Evolutionary conservation across 2,113 vertebrate species (phyloP).

Genomic region (Psophia crepitans): DNA sequence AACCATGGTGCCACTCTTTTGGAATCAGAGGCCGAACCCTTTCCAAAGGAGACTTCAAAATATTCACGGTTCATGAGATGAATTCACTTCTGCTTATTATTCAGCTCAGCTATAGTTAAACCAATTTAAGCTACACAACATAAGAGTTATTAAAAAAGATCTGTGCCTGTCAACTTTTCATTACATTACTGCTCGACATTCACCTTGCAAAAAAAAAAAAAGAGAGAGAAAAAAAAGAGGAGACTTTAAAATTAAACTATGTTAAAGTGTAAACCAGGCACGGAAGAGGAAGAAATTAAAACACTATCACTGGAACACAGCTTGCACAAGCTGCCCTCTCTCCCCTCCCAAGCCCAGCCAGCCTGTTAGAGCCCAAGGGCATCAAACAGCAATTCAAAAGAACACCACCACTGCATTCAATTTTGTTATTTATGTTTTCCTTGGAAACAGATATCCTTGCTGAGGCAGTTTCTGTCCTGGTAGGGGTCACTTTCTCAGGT

Average conservation of each 20-base stretch:
- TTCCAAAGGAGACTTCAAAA: slow-evolving; percentile 33
- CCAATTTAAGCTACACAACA: slow-evolving; percentile 73
- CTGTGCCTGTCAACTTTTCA: slow-evolving; percentile 71
- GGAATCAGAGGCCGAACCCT: background rate
- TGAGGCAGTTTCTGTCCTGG: background rate
- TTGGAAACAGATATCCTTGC: background rate
- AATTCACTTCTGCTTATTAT: slow-evolving; percentile 69
- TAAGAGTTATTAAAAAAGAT: slow-evolving; percentile 72
- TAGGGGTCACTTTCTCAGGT: background rate
- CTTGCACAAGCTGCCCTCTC: background rate
- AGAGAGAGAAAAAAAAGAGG: background rate
- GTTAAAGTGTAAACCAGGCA: slow-evolving; percentile 54
- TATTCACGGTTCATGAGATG: slow-evolving; percentile 18
- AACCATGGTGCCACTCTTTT: background rate
- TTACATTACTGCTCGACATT: slow-evolving; percentile 68
- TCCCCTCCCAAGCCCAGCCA: background rate
- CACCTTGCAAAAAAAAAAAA: slow-evolving; percentile 56
- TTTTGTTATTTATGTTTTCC: background rate
- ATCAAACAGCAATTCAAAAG: background rate
- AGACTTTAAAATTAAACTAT: slow-evolving; percentile 54
- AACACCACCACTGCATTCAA: background rate
- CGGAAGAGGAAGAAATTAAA: slow-evolving; percentile 43
- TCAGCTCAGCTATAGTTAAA: slow-evolving; percentile 72
- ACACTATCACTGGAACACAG: slow-evolving; percentile 19
- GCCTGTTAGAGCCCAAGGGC: background rate